A percentile compares a stretch with the other conserved stretches of the same genome.
Conservation (phyloP, 2,113 vertebrate genomes). For the Tragelaphus scriptus region DNA sequence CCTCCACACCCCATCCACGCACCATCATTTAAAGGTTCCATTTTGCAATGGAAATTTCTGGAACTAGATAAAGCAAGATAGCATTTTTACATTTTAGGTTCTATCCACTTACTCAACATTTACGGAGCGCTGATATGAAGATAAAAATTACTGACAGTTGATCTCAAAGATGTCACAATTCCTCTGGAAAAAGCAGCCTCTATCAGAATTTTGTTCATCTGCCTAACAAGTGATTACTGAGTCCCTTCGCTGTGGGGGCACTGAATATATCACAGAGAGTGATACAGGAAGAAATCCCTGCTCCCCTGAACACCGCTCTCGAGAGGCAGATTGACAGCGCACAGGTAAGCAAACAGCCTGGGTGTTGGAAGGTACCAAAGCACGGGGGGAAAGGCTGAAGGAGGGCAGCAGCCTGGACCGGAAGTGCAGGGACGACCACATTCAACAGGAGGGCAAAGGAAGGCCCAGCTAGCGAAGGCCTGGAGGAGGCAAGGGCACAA, state of each 20-base stretch:
- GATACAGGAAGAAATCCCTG: not conserved
- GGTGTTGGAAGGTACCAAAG: not conserved
- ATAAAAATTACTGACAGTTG: not conserved
- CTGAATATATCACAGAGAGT: accelerated
- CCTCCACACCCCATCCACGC: not conserved
- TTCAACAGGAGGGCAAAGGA: not conserved
- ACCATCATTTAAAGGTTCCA: not conserved
- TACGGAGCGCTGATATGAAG: not conserved
- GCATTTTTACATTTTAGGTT: not conserved
- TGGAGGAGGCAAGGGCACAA: not conserved
- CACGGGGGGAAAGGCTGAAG: not conserved
- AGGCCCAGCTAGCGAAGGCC: not conserved
- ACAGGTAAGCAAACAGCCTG: not conserved
- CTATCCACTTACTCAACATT: not conserved
- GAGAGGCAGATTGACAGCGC: not conserved
- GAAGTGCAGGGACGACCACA: not conserved
- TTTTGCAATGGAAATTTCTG: not conserved
- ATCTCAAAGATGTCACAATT: not conserved
- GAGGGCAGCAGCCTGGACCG: no score
- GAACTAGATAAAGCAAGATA: not conserved
- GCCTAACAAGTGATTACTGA: not conserved
- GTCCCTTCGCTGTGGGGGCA: not conserved
- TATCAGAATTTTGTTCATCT: not conserved
- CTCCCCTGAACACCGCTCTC: not conserved
- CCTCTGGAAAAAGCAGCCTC: not conserved